Evolutionary conservation across 2,888 invertebrate genomes (phyloP), one percentile per base, ranked within the genome.

Genomic region (Stomorhina lunata): DNA sequence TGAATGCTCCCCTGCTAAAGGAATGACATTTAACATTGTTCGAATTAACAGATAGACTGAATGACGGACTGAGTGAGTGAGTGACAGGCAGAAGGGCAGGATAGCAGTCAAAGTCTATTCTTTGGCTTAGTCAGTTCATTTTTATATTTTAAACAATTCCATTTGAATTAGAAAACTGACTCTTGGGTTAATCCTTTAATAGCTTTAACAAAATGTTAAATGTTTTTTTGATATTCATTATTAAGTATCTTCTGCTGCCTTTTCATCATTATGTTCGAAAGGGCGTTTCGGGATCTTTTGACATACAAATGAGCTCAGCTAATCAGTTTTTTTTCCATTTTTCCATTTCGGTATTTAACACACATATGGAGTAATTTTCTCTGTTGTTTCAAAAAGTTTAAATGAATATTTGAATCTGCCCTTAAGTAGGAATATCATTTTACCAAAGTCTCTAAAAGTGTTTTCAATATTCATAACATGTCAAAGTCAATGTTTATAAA

Each of bases 141-240:
- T 22, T 57, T 40, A 29, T n/a, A 10, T 17, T 32, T 55, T 32
- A n/a, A 66, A 34, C 50, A 73, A 59, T 73, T 73, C 43, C 66
- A 40, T 69, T 76, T 57, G 69, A 50, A 69, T 76, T 80, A 76
- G 80, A 76, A 75, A 80, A 80, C 43, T 81, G 81, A 78, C 81
- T 81, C 79, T 79, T 66, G 81, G 81, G 85, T 81, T 85, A 85
- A 85, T 85, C 85, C 85, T 85, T 85, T 84, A 85, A 85, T 85
- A 79, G 82, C 79, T 76, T 83, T 84, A 81, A 81, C 84, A 81
- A 75, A 79, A 82, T 82, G 69, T 82, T 82, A 82, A 82, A 82
- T 79, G 79, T 79, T 79, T 61, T 53, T 22, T 48, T 20, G 17
- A 15, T n/a, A 53, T 69, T 53, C 69, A 53, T 25, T 61, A 61